phyloP scores from a whole-genome alignment of 2,888 invertebrate genomes.

The Andrena minutula region DNA sequence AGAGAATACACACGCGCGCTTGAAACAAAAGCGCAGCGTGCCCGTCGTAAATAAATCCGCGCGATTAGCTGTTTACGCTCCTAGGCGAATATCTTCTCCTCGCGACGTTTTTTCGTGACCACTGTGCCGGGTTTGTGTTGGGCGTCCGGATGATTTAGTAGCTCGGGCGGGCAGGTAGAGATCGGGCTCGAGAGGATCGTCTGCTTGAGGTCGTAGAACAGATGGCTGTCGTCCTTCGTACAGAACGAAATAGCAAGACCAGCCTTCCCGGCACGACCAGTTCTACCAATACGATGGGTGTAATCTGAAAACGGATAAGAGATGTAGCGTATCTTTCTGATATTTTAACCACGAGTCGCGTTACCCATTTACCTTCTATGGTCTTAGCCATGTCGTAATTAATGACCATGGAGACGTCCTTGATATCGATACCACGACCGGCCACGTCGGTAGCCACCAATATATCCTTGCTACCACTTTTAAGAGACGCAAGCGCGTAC shows the following conservation, averaged over 20 bases:
- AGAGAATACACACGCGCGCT: constrained; percentile 27
- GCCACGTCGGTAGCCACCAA: constrained; percentile 99
- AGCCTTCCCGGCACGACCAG: constrained; percentile 99
- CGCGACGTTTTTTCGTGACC: constrained; percentile 96
- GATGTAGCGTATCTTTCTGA: not conserved
- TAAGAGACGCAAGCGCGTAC: constrained; percentile 98
- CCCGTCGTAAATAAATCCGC: constrained; percentile 4
- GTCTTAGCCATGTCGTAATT: constrained; percentile 99
- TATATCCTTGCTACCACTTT: constrained; percentile 98
- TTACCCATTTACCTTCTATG: constrained; percentile 91
- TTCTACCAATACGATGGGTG: constrained; percentile 99
- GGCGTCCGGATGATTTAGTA: constrained; percentile 99
- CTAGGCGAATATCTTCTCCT: constrained; percentile 98
- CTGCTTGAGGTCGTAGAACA: constrained; percentile 99
- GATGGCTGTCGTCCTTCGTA: constrained; percentile 97
- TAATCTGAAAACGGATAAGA: constrained; percentile 88
- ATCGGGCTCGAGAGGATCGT: constrained; percentile 95
- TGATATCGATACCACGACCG: constrained; percentile 99
- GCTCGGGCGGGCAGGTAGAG: constrained; percentile 97
- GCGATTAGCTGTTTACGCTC: constrained; percentile 1
- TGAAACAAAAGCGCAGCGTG: not conserved
- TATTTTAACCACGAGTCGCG: not conserved
- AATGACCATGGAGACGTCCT: constrained; percentile 99
- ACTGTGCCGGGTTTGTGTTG: constrained; percentile 98
- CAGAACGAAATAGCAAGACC: constrained; percentile 98